Conservation (phyloP, 2,797 vertebrate genomes). For the Coranthus polyacanthus region DNA sequence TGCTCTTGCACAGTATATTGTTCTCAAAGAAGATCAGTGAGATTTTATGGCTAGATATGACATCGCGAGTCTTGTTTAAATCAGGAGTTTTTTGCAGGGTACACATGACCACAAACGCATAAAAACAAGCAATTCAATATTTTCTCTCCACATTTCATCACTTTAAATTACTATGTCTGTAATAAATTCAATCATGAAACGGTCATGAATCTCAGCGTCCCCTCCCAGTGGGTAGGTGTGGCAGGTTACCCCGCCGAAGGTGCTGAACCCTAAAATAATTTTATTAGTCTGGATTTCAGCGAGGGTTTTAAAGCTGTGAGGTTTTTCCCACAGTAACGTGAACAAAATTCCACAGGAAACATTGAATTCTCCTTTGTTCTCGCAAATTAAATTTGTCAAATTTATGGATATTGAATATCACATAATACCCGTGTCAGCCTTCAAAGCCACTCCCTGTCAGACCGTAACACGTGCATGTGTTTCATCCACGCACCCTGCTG, state of each 20-base stretch:
- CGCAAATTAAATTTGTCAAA: constrained; percentile 30
- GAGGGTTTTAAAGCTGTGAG: constrained; percentile 1
- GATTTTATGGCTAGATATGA: no score
- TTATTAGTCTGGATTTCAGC: constrained; percentile 31
- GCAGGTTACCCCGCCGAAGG: constrained; percentile 15
- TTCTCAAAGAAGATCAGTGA: no score
- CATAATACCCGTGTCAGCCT: constrained; percentile 31
- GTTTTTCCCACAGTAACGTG: constrained; percentile 10
- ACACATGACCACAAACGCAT: neutral
- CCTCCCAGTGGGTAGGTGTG: neutral
- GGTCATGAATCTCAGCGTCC: neutral
- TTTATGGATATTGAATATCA: constrained; percentile 45
- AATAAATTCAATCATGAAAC: neutral
- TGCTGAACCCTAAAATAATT: constrained; percentile 25
- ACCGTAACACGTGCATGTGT: constrained; percentile 41
- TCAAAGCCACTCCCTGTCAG: constrained; percentile 43
- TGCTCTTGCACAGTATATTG: no score
- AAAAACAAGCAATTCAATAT: neutral
- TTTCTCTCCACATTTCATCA: neutral
- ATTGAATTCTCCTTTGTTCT: constrained; percentile 34
- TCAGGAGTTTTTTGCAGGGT: no score
- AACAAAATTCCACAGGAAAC: constrained; percentile 15
- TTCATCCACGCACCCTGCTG: constrained; percentile 57
- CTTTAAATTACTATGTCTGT: neutral
- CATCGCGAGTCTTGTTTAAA: no score